phyloP scores from a whole-genome alignment of 2,888 invertebrate genomes.

The Hirudinaria manillensis region DNA sequence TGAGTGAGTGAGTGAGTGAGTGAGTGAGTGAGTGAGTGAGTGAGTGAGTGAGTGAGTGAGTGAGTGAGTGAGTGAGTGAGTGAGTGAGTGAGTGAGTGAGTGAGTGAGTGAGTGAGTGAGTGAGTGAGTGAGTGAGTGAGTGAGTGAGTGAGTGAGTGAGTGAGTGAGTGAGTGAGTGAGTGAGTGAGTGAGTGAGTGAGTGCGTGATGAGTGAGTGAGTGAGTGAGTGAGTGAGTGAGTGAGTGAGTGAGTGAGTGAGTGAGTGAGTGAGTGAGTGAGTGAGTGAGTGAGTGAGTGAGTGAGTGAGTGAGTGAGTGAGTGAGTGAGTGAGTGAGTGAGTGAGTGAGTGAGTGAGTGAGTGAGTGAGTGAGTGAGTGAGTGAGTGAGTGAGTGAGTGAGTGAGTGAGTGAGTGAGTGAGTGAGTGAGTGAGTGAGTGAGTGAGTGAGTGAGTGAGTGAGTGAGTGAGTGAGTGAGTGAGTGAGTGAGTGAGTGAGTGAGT shows the following conservation, averaged over 20 bases:
- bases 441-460: slow-evolving; percentile 8
- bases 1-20: slow-evolving; percentile 16
- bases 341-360: too few relatives aligned
- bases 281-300: slow-evolving; percentile 15
- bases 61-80: slow-evolving; percentile 14
- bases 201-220: slow-evolving; percentile 12
- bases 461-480: neutral
- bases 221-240: slow-evolving; percentile 16
- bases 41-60: slow-evolving; percentile 14
- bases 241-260: slow-evolving; percentile 16
- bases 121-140: slow-evolving; percentile 16
- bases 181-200: slow-evolving; percentile 14
- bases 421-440: too few relatives aligned
- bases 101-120: slow-evolving; percentile 1
- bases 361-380: too few relatives aligned
- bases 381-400: too few relatives aligned
- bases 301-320: too few relatives aligned
- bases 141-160: slow-evolving; percentile 15
- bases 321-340: too few relatives aligned
- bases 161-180: slow-evolving; percentile 15
- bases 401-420: too few relatives aligned
- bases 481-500: slow-evolving; percentile 7
- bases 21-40: slow-evolving; percentile 16
- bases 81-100: neutral
- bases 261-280: slow-evolving; percentile 12